phyloP scores from a whole-genome alignment of 2,113 vertebrate genomes.

The Pipra filicauda region DNA sequence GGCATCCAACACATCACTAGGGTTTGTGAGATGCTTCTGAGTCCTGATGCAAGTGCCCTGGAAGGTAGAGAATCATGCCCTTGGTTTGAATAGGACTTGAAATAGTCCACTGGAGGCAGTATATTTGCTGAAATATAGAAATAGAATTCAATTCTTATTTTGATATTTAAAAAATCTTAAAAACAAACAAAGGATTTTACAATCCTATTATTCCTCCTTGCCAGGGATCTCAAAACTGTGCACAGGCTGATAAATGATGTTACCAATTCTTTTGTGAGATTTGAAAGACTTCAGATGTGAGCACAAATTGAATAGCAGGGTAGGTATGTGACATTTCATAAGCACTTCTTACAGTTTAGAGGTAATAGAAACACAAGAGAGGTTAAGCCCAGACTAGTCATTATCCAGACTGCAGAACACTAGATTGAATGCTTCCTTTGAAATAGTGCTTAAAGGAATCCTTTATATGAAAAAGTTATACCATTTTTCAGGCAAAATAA shows the following conservation, averaged over 20 bases:
- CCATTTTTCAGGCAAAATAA: background rate
- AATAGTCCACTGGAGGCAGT: background rate
- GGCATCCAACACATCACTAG: fast-evolving
- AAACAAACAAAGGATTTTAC: background rate
- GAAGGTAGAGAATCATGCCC: background rate
- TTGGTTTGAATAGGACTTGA: background rate
- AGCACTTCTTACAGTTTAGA: background rate
- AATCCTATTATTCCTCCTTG: background rate
- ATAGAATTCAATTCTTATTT: background rate
- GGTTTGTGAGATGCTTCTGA: background rate
- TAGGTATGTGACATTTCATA: background rate
- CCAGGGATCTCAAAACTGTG: background rate
- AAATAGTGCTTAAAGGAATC: background rate
- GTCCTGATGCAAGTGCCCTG: background rate
- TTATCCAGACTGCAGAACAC: background rate
- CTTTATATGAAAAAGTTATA: background rate
- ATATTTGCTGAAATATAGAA: background rate
- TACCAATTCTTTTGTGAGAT: background rate
- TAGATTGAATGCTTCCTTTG: background rate
- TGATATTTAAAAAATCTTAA: background rate
- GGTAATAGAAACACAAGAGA: background rate
- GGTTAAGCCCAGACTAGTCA: background rate
- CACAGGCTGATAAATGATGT: background rate
- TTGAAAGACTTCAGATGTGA: background rate
- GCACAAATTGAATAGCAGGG: background rate